Evolutionary conservation across 2,113 vertebrate genomes (phyloP), one percentile per base, ranked within the genome.

Genomic region (Misgurnus anguillicaudatus): DNA sequence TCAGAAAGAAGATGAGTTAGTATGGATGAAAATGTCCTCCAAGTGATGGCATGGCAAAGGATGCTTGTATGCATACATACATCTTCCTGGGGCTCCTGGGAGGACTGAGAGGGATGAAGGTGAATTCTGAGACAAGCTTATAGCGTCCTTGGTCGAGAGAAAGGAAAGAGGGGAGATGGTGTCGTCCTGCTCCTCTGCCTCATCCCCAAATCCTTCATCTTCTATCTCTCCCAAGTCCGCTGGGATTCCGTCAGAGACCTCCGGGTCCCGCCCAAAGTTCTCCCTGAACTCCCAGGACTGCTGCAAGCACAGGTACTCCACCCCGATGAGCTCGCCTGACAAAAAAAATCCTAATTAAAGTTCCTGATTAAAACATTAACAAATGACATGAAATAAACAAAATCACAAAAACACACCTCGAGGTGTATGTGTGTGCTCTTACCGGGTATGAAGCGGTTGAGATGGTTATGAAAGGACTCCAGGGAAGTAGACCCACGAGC

Each of bases 381-480:
- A 13, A 70, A 51, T 1, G 4, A 45, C 31, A 48, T 62, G 4
- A 11, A 21, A n/a, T 0, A n/a, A 4, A 66, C 4, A 31, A 31
- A 47, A 21, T 51, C 67, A 9, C 9, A 38, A 53, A 70, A 72
- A 70, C 14, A 55, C 47, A 51, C 4, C 3, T 17, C 0, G 2
- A n/a, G 39, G 31, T 39, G 36, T 13, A 36, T 36, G 36, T 38
- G 16, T 1, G 3, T 42, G 11, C 41, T 65, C 63, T 53, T 57
- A 80, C 63, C 51, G 17, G 74, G 74, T 21, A 80, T 71, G 53
- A 83, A 80, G 62, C 9, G 42, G 64, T 62, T 48, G 9, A 83
- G 66, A 60, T 71, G 82, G 64, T 78, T 79, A 13, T 63, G 62
- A 41, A 81, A 84, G 3, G 53, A 69, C 73, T 67, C 51, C 31